Percentiles rank a stretch among this genome's conserved stretches.
phyloP scores from a whole-genome alignment of 2,113 vertebrate genomes.

The Python bivittatus region DNA sequence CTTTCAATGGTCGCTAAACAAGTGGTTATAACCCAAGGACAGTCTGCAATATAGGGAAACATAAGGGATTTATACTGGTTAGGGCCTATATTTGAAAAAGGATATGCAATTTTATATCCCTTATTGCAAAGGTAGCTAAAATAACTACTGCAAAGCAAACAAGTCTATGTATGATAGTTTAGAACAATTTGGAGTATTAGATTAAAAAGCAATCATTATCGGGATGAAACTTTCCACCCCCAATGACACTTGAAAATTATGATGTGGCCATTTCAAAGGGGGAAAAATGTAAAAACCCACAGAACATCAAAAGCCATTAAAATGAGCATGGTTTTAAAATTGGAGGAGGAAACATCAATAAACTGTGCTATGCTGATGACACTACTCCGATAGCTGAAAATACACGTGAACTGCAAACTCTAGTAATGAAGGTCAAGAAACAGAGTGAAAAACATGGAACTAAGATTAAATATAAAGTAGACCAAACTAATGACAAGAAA shows the following conservation, averaged over 20 bases:
- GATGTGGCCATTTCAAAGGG: not conserved
- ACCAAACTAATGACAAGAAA: too few relatives aligned
- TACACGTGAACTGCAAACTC: not conserved
- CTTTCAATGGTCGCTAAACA: not conserved
- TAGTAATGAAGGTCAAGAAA: not conserved
- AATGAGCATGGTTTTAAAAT: not conserved
- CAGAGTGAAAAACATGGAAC: not conserved
- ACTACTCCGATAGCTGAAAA: not conserved
- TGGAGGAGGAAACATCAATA: not conserved
- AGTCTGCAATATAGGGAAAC: not conserved
- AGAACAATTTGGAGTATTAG: slow-evolving; percentile 64
- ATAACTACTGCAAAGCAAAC: slow-evolving; percentile 39
- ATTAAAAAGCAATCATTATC: slow-evolving; percentile 54
- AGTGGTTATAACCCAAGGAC: not conserved
- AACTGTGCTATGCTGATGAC: not conserved
- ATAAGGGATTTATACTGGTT: slow-evolving; percentile 65
- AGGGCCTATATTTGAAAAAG: slow-evolving; percentile 59
- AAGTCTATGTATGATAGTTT: slow-evolving; percentile 54
- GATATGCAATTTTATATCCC: slow-evolving; percentile 64
- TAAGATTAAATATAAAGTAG: not conserved
- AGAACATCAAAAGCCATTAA: not conserved
- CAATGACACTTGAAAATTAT: not conserved
- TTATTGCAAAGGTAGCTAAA: slow-evolving; percentile 61
- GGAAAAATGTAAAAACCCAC: not conserved
- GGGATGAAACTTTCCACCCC: not conserved